Base-by-base conservation (phyloP, 2,888 invertebrate genomes). In the Ichneumon xanthorius region DNA sequence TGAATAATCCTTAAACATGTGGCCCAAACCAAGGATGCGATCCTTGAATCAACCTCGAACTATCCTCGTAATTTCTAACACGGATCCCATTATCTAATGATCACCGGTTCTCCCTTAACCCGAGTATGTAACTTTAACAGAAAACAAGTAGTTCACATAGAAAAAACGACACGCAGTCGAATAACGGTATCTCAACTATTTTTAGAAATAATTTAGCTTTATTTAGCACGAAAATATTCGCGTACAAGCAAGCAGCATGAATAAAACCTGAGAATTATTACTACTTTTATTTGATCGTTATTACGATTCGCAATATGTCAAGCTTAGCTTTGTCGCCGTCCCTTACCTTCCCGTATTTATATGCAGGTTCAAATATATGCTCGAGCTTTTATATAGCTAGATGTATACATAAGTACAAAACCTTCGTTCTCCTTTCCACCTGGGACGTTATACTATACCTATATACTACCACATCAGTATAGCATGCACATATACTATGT, bases 261-360 rank as follows among this genome's bases (percentile, higher is more conserved):
- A 58, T 1, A 58, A 22, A 26, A 58, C 9, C 22, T 11, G 22
- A 58, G 58, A 11, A 58, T 58, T 22, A 26, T 58, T 58, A 22
- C 11, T 26, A 11, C 22, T 22, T 58, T 58, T 26, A 26, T 58
- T 58, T 55, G 19, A 22, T 58, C 22, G 9, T 58, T 58, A 11
- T 14, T 11, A 58, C 9, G 26, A 22, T 58, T 58, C 11, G 19
- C 58, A 26, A 58, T 58, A 26, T 58, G 58, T 58, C 58, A 58
- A 58, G 58, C 55, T 55, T 55, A 55, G 26, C 26, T 58, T 58
- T 58, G 22, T 58, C 26, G 26, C 22, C 58, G 58, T 58, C 26
- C 26, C 58, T 26, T 11, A 4, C 58, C 14, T 58, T 4, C 3
- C 58, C 58, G 58, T 58, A 22, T 58, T 22, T 22, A 58, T 26